phyloP scores from a whole-genome alignment of 2,113 vertebrate genomes.

The Cygnus buccinator region DNA sequence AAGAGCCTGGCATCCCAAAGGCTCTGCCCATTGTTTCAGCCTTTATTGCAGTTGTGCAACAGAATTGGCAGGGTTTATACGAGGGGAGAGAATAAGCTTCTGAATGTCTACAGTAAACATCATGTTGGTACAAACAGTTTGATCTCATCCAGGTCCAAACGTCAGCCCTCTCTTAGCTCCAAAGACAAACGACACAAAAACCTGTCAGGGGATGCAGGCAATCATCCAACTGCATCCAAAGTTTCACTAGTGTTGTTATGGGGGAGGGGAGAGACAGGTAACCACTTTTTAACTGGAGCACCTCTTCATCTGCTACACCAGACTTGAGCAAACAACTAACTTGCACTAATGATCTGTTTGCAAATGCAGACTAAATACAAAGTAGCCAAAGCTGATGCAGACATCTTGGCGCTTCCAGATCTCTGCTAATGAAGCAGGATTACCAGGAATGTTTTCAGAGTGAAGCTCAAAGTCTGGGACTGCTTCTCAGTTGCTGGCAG shows the following conservation, averaged over 20 bases:
- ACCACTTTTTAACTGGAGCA: neutral
- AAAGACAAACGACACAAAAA: neutral
- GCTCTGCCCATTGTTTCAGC: neutral
- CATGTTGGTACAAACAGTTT: neutral
- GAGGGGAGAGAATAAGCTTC: neutral
- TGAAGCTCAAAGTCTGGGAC: neutral
- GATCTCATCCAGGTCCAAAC: neutral
- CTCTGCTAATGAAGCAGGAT: slow-evolving; percentile 30
- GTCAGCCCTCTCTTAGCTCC: neutral
- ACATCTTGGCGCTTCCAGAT: neutral
- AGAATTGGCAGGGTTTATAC: neutral
- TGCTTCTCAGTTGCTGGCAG: neutral
- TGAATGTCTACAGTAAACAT: neutral
- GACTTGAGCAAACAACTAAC: neutral
- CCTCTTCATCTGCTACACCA: neutral
- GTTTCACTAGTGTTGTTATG: neutral
- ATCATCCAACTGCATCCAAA: neutral
- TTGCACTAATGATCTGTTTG: neutral
- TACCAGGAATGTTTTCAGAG: slow-evolving; percentile 13
- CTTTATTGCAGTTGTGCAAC: neutral
- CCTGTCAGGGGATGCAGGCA: neutral
- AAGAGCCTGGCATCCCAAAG: neutral
- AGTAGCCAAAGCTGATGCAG: neutral
- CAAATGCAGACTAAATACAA: neutral
- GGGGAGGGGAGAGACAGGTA: neutral